A percentile compares a stretch with the other conserved stretches of the same genome.
Conservation (phyloP, 2,888 invertebrate genomes). For the Drosophila cracens region DNA sequence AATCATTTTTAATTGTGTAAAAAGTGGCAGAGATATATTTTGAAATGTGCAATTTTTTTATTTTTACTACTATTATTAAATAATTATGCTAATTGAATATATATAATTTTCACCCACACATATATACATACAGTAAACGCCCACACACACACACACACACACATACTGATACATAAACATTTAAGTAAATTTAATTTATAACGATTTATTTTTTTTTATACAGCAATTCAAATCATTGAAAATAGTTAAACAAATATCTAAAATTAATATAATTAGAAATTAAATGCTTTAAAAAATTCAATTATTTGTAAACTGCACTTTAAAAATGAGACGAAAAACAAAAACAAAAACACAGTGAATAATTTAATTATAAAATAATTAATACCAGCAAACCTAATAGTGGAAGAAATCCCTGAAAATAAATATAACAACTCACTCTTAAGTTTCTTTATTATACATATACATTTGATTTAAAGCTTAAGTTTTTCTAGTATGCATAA, state of each 20-base stretch:
- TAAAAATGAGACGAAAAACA: conserved; percentile 34
- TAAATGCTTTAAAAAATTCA: conserved; percentile 23
- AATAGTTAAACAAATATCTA: conserved; percentile 14
- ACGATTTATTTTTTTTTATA: conserved; percentile 45
- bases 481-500: conserved; percentile 40
- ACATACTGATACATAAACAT: conserved; percentile 38
- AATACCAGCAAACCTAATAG: conserved; percentile 37
- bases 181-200: conserved; percentile 68
- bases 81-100: conserved; percentile 50
- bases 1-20: conserved; percentile 61
- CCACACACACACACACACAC: conserved; percentile 27
- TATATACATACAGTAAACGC: conserved; percentile 12
- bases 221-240: conserved; percentile 31
- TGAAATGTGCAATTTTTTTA: conserved; percentile 75
- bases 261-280: conserved; percentile 14
- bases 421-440: conserved; percentile 31
- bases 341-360: conserved; percentile 64
- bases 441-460: conserved; percentile 44
- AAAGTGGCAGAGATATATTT: conserved; percentile 54
- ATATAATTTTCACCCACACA: conserved; percentile 48
- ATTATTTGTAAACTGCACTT: conserved; percentile 46
- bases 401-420: conserved; percentile 31
- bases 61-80: conserved; percentile 51
- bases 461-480: conserved; percentile 42
- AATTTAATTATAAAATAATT: conserved; percentile 60